A percentile compares a stretch with the other conserved stretches of the same genome.
phyloP scores from a whole-genome alignment of 2,113 vertebrate species.

The Macaca nemestrina region DNA sequence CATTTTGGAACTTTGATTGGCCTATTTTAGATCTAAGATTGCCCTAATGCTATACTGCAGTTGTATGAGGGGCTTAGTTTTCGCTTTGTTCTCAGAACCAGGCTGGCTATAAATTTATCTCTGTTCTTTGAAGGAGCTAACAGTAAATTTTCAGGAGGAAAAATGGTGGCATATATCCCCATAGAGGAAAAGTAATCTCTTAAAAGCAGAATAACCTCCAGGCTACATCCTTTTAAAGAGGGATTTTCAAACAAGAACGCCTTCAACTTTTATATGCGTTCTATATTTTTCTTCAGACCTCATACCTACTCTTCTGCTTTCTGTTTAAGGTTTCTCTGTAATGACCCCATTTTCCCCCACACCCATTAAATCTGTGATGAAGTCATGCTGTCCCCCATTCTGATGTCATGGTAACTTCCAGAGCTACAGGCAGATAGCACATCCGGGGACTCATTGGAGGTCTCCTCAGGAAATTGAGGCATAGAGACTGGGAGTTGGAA shows the following conservation, averaged over 20 bases:
- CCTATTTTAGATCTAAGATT: slow-evolving; percentile 77
- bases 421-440: not conserved
- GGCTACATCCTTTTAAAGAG: slow-evolving; percentile 70
- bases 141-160: slow-evolving; percentile 80
- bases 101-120: slow-evolving; percentile 80
- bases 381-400: slow-evolving; percentile 68
- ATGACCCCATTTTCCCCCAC: not conserved
- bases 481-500: not conserved
- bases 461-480: slow-evolving; percentile 50
- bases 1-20: slow-evolving; percentile 77
- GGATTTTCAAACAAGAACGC: slow-evolving; percentile 62
- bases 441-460: not conserved
- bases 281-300: slow-evolving; percentile 49
- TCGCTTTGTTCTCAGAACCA: slow-evolving; percentile 82
- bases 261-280: slow-evolving; percentile 62
- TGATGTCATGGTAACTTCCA: slow-evolving; percentile 53
- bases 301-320: slow-evolving; percentile 55
- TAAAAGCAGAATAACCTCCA: slow-evolving; percentile 82
- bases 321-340: slow-evolving; percentile 35
- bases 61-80: slow-evolving; percentile 78
- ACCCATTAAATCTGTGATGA: slow-evolving; percentile 73
- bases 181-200: slow-evolving; percentile 80
- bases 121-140: slow-evolving; percentile 78
- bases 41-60: slow-evolving; percentile 69
- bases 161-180: slow-evolving; percentile 75